Evolutionary conservation across 2,113 vertebrate genomes (phyloP).

Genomic region (Pandion haliaetus): DNA sequence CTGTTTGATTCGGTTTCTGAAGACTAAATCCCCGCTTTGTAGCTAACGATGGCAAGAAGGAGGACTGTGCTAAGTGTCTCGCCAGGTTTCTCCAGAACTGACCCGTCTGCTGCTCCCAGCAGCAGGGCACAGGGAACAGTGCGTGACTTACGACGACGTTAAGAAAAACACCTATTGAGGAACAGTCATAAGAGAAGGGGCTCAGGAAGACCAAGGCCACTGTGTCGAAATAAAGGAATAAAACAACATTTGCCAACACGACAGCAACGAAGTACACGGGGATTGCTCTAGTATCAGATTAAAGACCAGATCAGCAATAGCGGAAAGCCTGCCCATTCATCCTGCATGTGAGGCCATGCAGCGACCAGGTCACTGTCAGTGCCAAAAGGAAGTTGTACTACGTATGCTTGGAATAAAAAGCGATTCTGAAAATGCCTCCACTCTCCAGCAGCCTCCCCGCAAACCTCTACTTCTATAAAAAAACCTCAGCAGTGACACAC

Average conservation of each 20-base stretch:
- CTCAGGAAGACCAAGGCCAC: not conserved
- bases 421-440: not conserved
- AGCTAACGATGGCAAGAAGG: not conserved
- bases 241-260: not conserved
- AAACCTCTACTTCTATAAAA: not conserved
- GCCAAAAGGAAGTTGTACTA: rapidly evolving
- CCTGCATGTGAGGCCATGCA: not conserved
- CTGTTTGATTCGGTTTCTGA: not conserved
- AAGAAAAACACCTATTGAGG: not conserved
- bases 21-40: not conserved
- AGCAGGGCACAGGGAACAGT: not conserved
- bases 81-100: not conserved
- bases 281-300: rapidly evolving
- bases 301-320: not conserved
- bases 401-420: rapidly evolving
- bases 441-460: not conserved
- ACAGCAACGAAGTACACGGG: rapidly evolving
- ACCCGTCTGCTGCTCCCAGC: not conserved
- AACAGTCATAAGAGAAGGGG: not conserved
- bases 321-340: not conserved
- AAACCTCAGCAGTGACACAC: rapidly evolving
- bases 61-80: rapidly evolving
- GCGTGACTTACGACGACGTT: rapidly evolving
- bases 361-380: rapidly evolving
- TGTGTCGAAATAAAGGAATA: not conserved